Conservation (phyloP, 2,113 vertebrate species). For the Mus musculus region DNA sequence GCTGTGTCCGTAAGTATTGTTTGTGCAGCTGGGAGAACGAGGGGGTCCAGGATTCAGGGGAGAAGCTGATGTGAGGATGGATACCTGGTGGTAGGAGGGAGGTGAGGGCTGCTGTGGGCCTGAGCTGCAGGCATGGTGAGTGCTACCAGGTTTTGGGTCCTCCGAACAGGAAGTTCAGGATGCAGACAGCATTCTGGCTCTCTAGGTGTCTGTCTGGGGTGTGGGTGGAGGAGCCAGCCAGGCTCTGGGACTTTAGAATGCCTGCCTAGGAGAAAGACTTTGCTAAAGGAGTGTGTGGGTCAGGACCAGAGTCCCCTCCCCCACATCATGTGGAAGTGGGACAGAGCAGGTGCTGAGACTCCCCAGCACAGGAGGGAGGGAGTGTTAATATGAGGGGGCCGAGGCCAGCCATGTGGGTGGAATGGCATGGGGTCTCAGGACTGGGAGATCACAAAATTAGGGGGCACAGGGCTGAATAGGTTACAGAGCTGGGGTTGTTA, state of each 20-base stretch:
- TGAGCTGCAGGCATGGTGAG: not conserved
- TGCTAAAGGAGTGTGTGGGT: not conserved
- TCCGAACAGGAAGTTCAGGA: not conserved
- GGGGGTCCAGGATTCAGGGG: accelerated
- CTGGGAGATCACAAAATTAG: not conserved
- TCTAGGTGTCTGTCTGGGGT: not conserved
- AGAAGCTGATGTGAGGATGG: too few relatives aligned
- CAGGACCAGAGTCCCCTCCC: not conserved
- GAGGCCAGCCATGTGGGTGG: not conserved
- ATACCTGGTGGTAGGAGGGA: not conserved
- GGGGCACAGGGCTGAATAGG: not conserved
- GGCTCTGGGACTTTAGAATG: not conserved
- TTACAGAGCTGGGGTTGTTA: not conserved
- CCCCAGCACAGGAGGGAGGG: not conserved
- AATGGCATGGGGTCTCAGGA: accelerated
- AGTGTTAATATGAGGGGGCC: not conserved
- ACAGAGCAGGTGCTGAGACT: not conserved
- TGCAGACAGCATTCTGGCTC: not conserved
- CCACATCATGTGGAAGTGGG: not conserved
- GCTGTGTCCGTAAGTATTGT: slow-evolving; percentile 86
- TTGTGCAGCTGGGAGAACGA: accelerated
- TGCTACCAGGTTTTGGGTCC: accelerated
- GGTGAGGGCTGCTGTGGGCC: not conserved
- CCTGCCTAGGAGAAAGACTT: not conserved
- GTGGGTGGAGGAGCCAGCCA: not conserved